Conservation (phyloP, 2,797 vertebrate species). For the Gallinago nigripennis region DNA sequence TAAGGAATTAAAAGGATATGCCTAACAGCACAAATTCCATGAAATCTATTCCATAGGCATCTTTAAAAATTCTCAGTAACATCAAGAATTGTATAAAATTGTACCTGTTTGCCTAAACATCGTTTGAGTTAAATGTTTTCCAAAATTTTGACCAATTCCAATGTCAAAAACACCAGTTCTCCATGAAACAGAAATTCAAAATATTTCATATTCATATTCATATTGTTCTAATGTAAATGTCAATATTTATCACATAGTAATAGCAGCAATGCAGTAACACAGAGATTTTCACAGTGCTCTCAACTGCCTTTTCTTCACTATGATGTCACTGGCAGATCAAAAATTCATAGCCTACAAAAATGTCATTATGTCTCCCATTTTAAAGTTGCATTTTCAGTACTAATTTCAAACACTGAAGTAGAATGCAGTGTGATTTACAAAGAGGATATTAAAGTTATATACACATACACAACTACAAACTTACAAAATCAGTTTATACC, state of each 20-base stretch:
- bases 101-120: not conserved
- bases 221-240: not conserved
- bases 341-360: not conserved
- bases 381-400: not conserved
- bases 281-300: not conserved
- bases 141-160: not conserved
- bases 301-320: not conserved
- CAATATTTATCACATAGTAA: not conserved
- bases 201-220: no score
- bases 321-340: not conserved
- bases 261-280: not conserved
- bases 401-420: not conserved
- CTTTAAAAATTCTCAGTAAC: not conserved
- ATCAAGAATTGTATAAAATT: not conserved
- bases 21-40: not conserved
- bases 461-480: not conserved
- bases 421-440: not conserved
- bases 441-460: not conserved
- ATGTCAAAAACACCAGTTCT: not conserved
- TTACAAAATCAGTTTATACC: not conserved
- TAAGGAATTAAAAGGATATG: not conserved
- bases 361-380: not conserved
- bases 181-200: not conserved
- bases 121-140: not conserved
- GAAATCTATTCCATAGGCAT: not conserved